Percentiles rank a stretch among this genome's conserved stretches.
Conservation (phyloP, 2,113 vertebrate genomes). For the Puntigrus tetrazona region DNA sequence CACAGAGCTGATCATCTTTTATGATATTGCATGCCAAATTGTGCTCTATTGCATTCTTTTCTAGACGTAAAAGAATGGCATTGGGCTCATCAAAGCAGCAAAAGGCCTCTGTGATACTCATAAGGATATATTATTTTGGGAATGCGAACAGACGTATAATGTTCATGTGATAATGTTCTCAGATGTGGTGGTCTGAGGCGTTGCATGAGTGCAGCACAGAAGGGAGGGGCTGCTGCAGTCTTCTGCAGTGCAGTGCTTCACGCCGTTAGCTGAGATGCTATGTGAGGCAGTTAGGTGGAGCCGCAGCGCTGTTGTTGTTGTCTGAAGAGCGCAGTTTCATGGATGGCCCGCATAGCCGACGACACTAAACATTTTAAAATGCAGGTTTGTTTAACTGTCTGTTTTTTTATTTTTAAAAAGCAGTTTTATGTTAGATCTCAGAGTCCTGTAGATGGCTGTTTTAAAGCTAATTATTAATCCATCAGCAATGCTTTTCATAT, state of each 20-base stretch:
- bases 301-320: conserved; percentile 9
- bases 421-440: not conserved
- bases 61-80: not conserved
- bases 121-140: not conserved
- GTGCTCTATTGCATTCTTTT: not conserved
- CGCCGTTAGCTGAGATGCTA: not conserved
- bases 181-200: conserved; percentile 4
- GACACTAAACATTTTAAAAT: conserved; percentile 36
- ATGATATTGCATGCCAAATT: not conserved
- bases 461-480: not conserved
- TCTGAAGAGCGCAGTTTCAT: not conserved
- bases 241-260: conserved; percentile 43
- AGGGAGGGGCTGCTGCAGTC: conserved; percentile 14
- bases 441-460: not conserved
- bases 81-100: not conserved
- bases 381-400: conserved; percentile 24
- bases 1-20: not conserved
- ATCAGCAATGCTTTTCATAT: not conserved
- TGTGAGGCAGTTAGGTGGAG: not conserved
- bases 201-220: not conserved
- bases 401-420: not conserved
- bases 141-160: not conserved
- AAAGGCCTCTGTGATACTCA: not conserved
- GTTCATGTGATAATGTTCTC: not conserved
- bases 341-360: not conserved